Conservation (phyloP, 2,888 invertebrate species). For the Dorcus hopei region DNA sequence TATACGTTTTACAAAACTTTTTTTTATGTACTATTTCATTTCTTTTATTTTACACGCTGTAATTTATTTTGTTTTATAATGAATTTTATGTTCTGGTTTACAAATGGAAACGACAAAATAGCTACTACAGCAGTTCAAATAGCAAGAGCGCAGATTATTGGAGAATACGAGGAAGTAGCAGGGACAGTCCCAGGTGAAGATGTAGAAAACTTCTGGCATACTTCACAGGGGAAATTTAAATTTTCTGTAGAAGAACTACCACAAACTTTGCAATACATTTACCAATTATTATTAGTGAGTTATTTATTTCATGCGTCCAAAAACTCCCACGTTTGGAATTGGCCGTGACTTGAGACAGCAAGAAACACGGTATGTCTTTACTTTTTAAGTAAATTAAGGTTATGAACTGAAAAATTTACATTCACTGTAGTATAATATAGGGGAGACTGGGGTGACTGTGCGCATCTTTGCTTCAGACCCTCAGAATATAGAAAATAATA, state of each 20-base stretch:
- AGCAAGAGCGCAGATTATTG: constrained; percentile 72
- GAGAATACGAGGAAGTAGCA: constrained; percentile 69
- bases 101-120: constrained; percentile 11
- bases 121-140: constrained; percentile 65
- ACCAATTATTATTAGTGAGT: constrained; percentile 77
- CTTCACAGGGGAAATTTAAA: constrained; percentile 88
- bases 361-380: no score
- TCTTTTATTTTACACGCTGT: not conserved
- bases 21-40: no score
- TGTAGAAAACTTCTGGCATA: constrained; percentile 87
- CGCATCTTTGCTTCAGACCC: no score
- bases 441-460: no score
- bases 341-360: no score
- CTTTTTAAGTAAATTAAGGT: no score
- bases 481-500: no score
- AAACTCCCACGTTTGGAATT: no score
- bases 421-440: no score
- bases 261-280: constrained; percentile 88
- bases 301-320: not conserved
- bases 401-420: no score
- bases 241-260: constrained; percentile 88
- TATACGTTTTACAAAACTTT: no score
- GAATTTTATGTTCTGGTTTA: not conserved
- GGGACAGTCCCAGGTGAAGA: constrained; percentile 71
- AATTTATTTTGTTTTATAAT: not conserved